Conservation (phyloP, 2,797 vertebrate species). For the Neomorphus geoffroyi region DNA sequence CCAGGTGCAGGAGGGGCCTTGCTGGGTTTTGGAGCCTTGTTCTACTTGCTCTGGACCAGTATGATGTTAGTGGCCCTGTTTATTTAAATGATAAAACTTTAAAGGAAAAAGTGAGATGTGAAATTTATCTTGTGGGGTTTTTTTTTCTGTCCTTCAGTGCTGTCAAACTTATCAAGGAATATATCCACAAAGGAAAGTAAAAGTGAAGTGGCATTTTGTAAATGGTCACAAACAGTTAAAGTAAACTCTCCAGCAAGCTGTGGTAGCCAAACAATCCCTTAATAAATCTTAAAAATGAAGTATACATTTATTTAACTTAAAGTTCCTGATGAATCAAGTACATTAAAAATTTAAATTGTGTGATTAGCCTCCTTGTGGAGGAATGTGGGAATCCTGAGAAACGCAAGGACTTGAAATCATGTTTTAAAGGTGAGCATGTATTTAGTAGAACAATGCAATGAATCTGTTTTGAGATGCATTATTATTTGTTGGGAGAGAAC, state of each 20-base stretch:
- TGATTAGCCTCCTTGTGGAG: neutral
- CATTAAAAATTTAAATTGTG: neutral
- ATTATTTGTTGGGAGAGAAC: neutral
- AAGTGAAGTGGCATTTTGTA: neutral
- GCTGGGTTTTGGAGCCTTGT: neutral
- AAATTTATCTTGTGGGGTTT: neutral
- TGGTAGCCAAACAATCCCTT: neutral
- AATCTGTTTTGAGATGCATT: neutral
- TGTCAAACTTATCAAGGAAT: neutral
- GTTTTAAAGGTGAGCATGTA: neutral
- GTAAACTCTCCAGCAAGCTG: neutral
- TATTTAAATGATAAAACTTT: neutral
- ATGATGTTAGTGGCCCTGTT: fast-evolving
- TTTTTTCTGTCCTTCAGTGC: neutral
- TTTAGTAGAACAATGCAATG: neutral
- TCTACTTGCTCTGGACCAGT: neutral
- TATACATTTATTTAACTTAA: neutral
- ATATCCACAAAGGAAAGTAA: neutral
- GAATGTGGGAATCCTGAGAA: neutral
- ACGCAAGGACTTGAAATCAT: neutral
- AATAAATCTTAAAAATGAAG: neutral
- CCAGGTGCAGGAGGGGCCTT: neutral
- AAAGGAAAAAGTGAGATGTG: neutral
- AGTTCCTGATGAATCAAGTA: neutral
- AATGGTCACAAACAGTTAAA: neutral